Percentiles rank a stretch among this genome's conserved stretches.
Conservation (phyloP, 2,888 invertebrate genomes). For the Crepidodera aurea region DNA sequence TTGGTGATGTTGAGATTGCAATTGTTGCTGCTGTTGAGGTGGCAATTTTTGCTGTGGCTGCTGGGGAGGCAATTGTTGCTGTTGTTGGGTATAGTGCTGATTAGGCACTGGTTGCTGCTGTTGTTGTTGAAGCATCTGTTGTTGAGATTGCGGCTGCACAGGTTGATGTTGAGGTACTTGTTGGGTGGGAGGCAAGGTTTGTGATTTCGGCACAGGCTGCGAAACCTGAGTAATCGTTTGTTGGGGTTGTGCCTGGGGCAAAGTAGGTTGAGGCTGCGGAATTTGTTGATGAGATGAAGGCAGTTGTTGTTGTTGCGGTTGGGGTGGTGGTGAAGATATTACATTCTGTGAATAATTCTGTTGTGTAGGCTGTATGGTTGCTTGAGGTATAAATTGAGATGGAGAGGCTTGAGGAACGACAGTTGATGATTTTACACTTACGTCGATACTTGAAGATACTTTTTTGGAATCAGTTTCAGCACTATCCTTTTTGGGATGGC, state of each 20-base stretch:
- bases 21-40: constrained; percentile 6
- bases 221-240: not conserved
- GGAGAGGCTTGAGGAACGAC: constrained; percentile 31
- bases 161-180: constrained; percentile 3
- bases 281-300: constrained; percentile 30
- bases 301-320: constrained; percentile 18
- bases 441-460: constrained; percentile 48
- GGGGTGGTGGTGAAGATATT: constrained; percentile 23
- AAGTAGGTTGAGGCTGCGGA: constrained; percentile 10
- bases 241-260: not conserved
- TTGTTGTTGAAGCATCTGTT: constrained; percentile 13
- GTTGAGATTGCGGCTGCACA: constrained; percentile 44
- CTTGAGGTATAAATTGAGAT: constrained; percentile 29
- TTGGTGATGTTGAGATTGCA: constrained; percentile 2
- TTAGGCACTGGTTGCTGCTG: constrained; percentile 9
- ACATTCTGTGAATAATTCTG: not conserved
- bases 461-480: constrained; percentile 48
- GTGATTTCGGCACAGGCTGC: not conserved
- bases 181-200: not conserved
- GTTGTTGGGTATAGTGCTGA: not conserved
- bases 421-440: constrained; percentile 38
- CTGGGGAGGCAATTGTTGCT: not conserved
- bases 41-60: constrained; percentile 1
- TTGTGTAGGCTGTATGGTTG: not conserved
- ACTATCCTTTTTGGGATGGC: constrained; percentile 59